Evolutionary conservation across 2,888 invertebrate genomes (phyloP).

Genomic region (Plagodis dolabraria): DNA sequence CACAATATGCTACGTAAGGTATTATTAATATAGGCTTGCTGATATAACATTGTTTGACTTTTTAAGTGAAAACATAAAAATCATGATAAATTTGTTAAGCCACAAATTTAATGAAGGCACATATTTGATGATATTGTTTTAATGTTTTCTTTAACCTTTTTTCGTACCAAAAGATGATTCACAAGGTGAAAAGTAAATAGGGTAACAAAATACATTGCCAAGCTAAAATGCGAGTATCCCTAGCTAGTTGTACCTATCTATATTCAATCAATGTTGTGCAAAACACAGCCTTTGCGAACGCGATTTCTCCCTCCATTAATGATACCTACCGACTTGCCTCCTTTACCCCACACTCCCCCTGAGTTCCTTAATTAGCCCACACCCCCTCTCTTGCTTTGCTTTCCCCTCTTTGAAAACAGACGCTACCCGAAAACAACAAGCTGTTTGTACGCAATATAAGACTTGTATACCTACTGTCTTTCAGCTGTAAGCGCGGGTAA

Average conservation of each 20-base stretch:
- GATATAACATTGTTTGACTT: too few relatives aligned
- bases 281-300: slow-evolving; percentile 12
- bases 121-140: too few relatives aligned
- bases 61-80: too few relatives aligned
- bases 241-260: background rate
- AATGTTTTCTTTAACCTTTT: too few relatives aligned
- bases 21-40: too few relatives aligned
- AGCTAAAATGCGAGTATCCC: too few relatives aligned
- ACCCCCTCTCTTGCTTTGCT: slow-evolving; percentile 25
- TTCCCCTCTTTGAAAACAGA: slow-evolving; percentile 55
- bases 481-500: slow-evolving; percentile 9
- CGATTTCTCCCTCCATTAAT: slow-evolving; percentile 14
- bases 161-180: too few relatives aligned
- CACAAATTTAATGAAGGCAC: too few relatives aligned
- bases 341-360: slow-evolving; percentile 10
- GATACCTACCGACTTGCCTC: slow-evolving; percentile 9
- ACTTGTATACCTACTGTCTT: slow-evolving; percentile 13
- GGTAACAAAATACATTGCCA: too few relatives aligned
- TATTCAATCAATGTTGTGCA: slow-evolving; percentile 3
- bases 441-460: slow-evolving; percentile 43
- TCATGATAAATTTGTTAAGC: too few relatives aligned
- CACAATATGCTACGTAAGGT: too few relatives aligned
- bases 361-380: slow-evolving; percentile 61
- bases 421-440: slow-evolving; percentile 63
- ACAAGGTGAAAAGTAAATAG: too few relatives aligned